phyloP scores from a whole-genome alignment of 2,888 invertebrate species.

The Diloba caeruleocephala region DNA sequence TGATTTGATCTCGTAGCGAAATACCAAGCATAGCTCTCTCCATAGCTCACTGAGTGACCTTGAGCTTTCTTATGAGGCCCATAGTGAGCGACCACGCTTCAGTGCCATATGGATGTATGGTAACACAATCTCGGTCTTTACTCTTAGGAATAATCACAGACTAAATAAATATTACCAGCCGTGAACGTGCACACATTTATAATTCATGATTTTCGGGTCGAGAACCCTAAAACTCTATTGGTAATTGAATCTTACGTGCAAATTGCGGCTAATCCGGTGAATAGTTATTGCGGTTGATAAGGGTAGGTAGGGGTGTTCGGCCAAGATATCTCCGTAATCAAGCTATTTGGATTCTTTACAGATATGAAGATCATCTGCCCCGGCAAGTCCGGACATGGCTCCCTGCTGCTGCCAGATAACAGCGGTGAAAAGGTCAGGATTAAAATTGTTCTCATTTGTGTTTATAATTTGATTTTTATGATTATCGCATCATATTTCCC shows the following conservation, averaged over 20 bases:
- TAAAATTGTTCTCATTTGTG: not conserved
- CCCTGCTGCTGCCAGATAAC: conserved; percentile 93
- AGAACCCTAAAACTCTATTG: not conserved
- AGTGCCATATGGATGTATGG: no score
- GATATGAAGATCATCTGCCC: conserved; percentile 93
- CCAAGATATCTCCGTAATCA: conserved; percentile 16
- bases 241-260: not conserved
- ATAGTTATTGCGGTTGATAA: not conserved
- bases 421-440: conserved; percentile 92
- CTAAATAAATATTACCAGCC: no score
- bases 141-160: no score
- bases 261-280: not conserved
- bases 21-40: no score
- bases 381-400: conserved; percentile 96
- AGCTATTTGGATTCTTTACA: conserved; percentile 68
- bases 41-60: no score
- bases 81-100: no score
- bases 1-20: no score
- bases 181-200: no score
- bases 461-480: not conserved
- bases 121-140: no score
- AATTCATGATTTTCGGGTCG: no score
- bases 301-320: not conserved
- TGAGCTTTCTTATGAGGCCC: no score
- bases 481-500: not conserved